Evolutionary conservation across 2,888 invertebrate species (phyloP).

Genomic region (Antitype chi): DNA sequence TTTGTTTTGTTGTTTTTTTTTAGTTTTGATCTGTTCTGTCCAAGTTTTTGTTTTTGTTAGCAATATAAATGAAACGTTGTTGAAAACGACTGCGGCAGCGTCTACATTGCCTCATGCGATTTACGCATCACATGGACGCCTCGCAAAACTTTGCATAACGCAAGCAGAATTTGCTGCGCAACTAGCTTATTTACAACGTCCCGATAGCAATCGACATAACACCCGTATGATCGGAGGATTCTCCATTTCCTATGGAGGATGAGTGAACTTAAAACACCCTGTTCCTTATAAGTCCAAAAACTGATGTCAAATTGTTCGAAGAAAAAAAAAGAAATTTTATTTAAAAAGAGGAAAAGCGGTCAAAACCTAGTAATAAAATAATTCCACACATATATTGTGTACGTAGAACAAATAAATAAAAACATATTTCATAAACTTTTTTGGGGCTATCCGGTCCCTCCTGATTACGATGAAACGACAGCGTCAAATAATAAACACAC

Average conservation of each 20-base stretch:
- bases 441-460: constrained; percentile 13
- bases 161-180: too few species aligned
- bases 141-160: too few species aligned
- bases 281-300: too few species aligned
- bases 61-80: neutral
- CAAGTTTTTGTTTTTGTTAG: neutral
- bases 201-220: too few species aligned
- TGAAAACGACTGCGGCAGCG: neutral
- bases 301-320: neutral
- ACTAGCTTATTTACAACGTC: too few species aligned
- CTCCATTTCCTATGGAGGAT: too few species aligned
- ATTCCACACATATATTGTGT: neutral
- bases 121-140: too few species aligned
- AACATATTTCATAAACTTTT: constrained; percentile 40
- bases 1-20: neutral
- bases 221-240: too few species aligned
- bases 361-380: neutral
- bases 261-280: too few species aligned
- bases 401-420: constrained; percentile 20
- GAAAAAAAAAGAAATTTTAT: neutral
- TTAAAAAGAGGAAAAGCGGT: too few species aligned
- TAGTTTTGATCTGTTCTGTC: neutral
- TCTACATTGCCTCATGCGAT: too few species aligned
- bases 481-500: constrained; percentile 49
- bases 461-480: constrained; percentile 36